Base-by-base conservation (phyloP, 2,888 invertebrate genomes). In the Polydrusus pterygomalis region DNA sequence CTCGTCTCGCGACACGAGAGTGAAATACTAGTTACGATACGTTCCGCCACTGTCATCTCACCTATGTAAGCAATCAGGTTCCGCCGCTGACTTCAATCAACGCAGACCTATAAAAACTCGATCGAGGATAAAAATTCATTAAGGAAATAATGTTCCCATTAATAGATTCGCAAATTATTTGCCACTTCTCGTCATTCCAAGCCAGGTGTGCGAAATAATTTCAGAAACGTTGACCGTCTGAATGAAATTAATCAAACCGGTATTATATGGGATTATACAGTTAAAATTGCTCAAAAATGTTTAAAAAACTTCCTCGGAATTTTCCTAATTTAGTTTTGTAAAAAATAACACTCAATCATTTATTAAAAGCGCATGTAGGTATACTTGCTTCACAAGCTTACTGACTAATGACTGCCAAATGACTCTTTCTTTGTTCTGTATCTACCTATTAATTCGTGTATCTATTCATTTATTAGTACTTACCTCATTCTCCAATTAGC, bases 121-220 rank as follows among this genome's bases (percentile, higher is more conserved):
- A 18, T 17, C 47, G 47, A 51, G 20, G 1, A 56, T 56, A 56
- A 56, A 56, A 56, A 56, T 56, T 34, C n/a, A 56, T 56, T 56
- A 15, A 34, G 34, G 7, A 56, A 45, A 63, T 63, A 63, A 63
- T 47, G 25, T 43, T 25, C 47, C 20, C 18, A 63, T 63, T 25
- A 47, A 40, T 62, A 47, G 30, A 17, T 17, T 63, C 25, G 30
- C 20, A 25, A 63, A 63, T 43, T 25, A 43, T 63, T 47, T 30
- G 63, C n/a, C 15, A 43, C 40, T 43, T 63, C 25, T 47, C 63
- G 63, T 47, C 30, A 63, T n/a, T 18, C 43, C 18, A 13, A 25
- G n/a, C 63, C 63, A 63, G 63, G 63, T 63, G 63, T 30, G 45
- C 45, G 40, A 45, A 63, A 34, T 30, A 30, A 56, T 56, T 56